Evolutionary conservation across 2,113 vertebrate species (phyloP).

Genomic region (Poeciliopsis prolifica): DNA sequence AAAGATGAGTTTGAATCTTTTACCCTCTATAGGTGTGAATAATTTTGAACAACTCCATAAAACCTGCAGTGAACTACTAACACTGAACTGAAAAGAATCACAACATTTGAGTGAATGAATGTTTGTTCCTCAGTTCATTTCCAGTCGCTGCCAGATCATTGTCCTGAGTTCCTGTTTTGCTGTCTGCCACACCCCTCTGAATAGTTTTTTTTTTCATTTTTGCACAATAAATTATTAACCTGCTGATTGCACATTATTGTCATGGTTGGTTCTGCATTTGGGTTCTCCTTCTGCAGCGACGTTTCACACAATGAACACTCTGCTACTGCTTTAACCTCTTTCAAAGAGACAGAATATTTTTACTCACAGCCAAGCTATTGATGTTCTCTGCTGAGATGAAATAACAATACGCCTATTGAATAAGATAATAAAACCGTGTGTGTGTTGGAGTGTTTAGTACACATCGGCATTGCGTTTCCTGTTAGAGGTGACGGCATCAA

Average conservation of each 20-base stretch:
- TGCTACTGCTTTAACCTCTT: constrained; percentile 53
- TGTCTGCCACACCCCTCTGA: no score
- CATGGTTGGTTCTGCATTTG: not conserved
- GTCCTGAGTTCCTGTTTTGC: not conserved
- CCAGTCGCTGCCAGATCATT: not conserved
- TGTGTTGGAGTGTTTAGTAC: constrained; percentile 20
- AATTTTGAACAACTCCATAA: not conserved
- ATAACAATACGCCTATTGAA: constrained; percentile 71
- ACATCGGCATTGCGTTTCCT: constrained; percentile 41
- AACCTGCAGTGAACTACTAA: not conserved
- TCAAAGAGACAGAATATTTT: constrained; percentile 66
- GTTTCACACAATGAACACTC: not conserved
- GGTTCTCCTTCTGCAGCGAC: not conserved
- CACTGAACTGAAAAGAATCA: not conserved
- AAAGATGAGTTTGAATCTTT: no score
- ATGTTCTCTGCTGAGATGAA: constrained; percentile 56
- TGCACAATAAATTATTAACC: not conserved
- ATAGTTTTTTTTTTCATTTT: not conserved
- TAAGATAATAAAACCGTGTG: constrained; percentile 33
- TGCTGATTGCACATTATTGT: not conserved
- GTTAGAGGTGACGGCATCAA: constrained; percentile 33
- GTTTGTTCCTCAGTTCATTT: not conserved
- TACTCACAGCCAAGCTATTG: constrained; percentile 60
- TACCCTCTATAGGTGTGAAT: not conserved
- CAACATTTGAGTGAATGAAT: not conserved